These are phyloP conservation scores for Turritopsis dohrnii DNA, from an alignment of 30 jellyfish, hydroid and myxozoan genomes.

Conservation along the genomic window DNA sequence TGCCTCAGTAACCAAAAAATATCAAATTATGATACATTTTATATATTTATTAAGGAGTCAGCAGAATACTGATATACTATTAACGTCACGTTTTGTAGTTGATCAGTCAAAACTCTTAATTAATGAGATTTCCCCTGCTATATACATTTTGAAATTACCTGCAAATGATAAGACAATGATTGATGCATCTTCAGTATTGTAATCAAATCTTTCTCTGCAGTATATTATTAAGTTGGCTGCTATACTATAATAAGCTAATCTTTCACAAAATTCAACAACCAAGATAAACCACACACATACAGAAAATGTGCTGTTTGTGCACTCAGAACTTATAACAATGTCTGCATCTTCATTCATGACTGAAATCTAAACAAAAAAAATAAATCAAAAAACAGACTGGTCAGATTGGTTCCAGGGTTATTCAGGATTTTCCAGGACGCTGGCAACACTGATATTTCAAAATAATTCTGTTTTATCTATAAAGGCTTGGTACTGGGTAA, in stretches of 20 bases:
- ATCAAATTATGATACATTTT: too few relatives aligned
- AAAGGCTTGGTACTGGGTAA: too few relatives aligned
- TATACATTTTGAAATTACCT: constrained; percentile 22
- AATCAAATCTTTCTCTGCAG: constrained; percentile 28
- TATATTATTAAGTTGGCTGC: constrained; percentile 67
- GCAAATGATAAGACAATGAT: constrained; percentile 58
- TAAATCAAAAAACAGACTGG: neutral
- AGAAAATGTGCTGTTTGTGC: neutral
- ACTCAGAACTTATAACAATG: neutral
- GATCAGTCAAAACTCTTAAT: too few relatives aligned
- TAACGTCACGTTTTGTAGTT: too few relatives aligned
- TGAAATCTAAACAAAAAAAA: neutral
- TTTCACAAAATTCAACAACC: constrained; percentile 64
- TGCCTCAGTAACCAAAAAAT: too few relatives aligned
- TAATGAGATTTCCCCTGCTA: neutral
- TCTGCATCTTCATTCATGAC: neutral
- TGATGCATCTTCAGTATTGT: constrained; percentile 41
- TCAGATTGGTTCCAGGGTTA: too few relatives aligned
- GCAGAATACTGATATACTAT: too few relatives aligned
- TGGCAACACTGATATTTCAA: too few relatives aligned
- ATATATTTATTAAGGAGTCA: too few relatives aligned
- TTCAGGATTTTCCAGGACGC: too few relatives aligned
- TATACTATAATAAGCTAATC: constrained; percentile 62
- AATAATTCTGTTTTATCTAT: too few relatives aligned
- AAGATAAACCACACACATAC: constrained; percentile 21